Percentiles rank a stretch among this genome's conserved stretches.
These are phyloP conservation scores for Lophura swinhoii DNA, from an alignment of 2,797 vertebrate species.

Conservation along the genomic window DNA sequence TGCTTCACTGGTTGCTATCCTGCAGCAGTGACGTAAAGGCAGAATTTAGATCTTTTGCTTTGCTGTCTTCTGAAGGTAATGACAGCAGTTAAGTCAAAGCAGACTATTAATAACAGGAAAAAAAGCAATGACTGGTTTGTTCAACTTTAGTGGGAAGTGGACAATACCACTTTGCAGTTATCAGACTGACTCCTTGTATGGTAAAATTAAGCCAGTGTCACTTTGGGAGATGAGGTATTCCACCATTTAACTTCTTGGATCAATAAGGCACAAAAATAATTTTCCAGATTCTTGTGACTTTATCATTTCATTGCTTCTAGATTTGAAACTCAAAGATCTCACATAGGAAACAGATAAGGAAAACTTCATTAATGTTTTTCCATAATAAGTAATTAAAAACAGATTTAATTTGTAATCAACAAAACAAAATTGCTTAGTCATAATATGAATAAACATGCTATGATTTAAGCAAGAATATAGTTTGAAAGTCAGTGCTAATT, in stretches of 20 bases:
- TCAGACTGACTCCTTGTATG: neutral
- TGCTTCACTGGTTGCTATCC: neutral
- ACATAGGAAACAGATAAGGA: neutral
- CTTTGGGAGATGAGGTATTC: neutral
- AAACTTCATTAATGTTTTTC: neutral
- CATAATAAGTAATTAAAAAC: neutral
- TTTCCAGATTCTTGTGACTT: neutral
- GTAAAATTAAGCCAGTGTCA: neutral
- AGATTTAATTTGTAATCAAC: constrained; percentile 11
- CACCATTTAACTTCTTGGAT: neutral
- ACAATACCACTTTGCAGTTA: neutral
- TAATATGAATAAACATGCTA: neutral
- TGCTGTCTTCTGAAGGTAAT: neutral
- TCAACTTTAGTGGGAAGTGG: neutral
- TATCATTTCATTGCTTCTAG: neutral
- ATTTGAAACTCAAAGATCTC: neutral
- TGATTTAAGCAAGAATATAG: neutral
- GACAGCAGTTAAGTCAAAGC: neutral
- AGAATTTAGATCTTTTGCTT: neutral
- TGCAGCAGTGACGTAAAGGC: neutral
- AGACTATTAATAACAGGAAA: neutral
- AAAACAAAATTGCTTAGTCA: neutral
- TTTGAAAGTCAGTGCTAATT: neutral
- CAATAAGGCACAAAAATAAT: neutral
- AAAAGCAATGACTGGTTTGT: accelerated